Percentiles rank a stretch among this genome's conserved stretches.
Conservation (phyloP, 1,140 invertebrate genomes). For the Ruditapes philippinarum region DNA sequence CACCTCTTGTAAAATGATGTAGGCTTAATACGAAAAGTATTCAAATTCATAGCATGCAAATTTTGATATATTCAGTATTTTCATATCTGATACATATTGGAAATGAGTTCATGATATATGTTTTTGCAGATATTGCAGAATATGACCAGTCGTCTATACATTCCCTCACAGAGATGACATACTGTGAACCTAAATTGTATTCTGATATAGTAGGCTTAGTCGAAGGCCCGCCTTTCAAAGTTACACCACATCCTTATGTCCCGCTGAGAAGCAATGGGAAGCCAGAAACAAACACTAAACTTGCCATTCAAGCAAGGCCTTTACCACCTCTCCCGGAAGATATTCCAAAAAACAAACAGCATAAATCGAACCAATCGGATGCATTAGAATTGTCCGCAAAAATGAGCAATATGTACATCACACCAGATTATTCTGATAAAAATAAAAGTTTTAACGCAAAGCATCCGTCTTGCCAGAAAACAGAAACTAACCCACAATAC, state of each 20-base stretch:
- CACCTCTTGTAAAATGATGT: too few species aligned
- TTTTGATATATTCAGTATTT: too few species aligned
- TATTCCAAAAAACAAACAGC: too few species aligned
- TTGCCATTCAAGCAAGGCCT: background rate
- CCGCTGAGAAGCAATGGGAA: background rate
- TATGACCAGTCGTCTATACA: background rate
- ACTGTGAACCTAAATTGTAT: conserved; percentile 1
- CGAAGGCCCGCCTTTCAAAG: background rate
- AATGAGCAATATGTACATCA: background rate
- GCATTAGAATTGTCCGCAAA: too few species aligned
- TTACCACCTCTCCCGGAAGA: background rate
- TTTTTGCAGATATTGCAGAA: conserved; percentile 30
- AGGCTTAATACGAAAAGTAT: too few species aligned
- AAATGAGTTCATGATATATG: too few species aligned
- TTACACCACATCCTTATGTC: background rate
- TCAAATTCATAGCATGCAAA: too few species aligned
- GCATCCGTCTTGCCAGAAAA: background rate
- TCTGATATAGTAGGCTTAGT: background rate
- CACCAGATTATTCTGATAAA: background rate
- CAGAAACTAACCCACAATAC: background rate
- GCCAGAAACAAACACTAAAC: background rate
- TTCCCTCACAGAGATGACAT: background rate
- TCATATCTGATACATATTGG: too few species aligned
- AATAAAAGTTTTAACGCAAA: too few species aligned
- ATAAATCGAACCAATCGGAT: too few species aligned